These are phyloP conservation scores for Gallinago nigripennis DNA, from an alignment of 2,797 vertebrate species.

Conservation along the genomic window DNA sequence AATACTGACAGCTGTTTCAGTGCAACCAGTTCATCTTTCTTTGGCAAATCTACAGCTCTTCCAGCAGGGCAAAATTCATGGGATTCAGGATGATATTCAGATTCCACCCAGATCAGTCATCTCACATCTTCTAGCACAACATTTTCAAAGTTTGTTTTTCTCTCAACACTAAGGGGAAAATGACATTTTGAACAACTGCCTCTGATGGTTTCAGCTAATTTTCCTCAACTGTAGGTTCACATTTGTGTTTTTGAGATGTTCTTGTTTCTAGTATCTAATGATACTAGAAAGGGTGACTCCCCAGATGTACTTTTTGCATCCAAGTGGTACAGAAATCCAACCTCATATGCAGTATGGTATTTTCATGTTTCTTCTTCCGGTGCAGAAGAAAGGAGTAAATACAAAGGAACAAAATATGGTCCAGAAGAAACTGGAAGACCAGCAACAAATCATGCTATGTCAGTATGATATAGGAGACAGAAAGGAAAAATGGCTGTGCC, in stretches of 20 bases:
- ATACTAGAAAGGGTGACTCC: background rate
- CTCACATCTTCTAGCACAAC: accelerated
- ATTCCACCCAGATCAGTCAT: background rate
- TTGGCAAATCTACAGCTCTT: background rate
- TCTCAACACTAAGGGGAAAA: background rate
- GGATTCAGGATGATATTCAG: background rate
- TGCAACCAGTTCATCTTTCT: background rate
- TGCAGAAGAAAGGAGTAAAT: background rate
- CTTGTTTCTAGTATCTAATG: background rate
- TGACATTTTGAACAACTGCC: background rate
- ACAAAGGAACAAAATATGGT: background rate
- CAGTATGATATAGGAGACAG: background rate
- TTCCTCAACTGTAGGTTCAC: background rate
- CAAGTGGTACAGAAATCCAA: background rate
- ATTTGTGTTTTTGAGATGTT: background rate
- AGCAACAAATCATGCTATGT: background rate
- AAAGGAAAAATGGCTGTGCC: background rate
- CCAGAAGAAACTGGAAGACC: background rate
- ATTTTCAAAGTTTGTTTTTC: background rate
- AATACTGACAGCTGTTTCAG: background rate
- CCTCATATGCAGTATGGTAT: background rate
- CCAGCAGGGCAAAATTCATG: background rate
- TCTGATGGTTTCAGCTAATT: background rate
- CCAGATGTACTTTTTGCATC: background rate
- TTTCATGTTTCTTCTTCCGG: background rate